A percentile compares a stretch with the other conserved stretches of the same genome.
These are phyloP conservation scores for Sesamia nonagrioides DNA, from an alignment of 1,140 invertebrate genomes.

Conservation along the genomic window DNA sequence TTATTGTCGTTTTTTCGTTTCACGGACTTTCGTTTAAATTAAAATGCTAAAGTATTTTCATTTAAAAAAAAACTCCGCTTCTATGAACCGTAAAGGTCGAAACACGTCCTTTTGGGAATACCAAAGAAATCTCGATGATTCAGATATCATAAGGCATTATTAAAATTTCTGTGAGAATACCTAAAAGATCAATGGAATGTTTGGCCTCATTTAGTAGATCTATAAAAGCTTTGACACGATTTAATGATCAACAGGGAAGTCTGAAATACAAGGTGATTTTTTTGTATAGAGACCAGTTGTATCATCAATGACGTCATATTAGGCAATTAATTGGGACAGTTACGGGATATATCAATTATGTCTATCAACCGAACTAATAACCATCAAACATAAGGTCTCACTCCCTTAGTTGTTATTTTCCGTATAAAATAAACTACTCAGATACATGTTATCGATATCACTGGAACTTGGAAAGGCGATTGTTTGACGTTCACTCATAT, in stretches of 20 bases:
- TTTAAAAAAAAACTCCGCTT: not conserved
- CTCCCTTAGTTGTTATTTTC: not conserved
- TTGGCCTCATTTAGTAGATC: too few relatives aligned
- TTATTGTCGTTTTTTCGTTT: too few relatives aligned
- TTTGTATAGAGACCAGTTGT: not conserved
- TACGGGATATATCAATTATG: conserved; percentile 24
- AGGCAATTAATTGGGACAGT: not conserved
- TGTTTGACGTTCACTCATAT: too few relatives aligned
- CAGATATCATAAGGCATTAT: too few relatives aligned
- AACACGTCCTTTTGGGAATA: too few relatives aligned
- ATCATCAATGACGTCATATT: conserved; percentile 3
- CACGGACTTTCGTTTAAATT: too few relatives aligned
- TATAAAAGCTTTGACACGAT: too few relatives aligned
- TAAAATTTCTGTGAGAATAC: too few relatives aligned
- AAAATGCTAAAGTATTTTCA: too few relatives aligned
- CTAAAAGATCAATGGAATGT: too few relatives aligned
- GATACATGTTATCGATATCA: not conserved
- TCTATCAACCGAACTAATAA: conserved; percentile 14
- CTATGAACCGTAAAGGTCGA: not conserved
- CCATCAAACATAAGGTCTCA: conserved; percentile 4
- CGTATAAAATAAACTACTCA: not conserved
- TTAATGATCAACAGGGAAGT: not conserved
- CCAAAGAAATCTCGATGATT: too few relatives aligned
- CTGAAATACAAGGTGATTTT: not conserved
- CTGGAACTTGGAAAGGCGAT: not conserved